Base-by-base conservation (phyloP, 2,113 vertebrate species). In the Oncorhynchus keta region DNA sequence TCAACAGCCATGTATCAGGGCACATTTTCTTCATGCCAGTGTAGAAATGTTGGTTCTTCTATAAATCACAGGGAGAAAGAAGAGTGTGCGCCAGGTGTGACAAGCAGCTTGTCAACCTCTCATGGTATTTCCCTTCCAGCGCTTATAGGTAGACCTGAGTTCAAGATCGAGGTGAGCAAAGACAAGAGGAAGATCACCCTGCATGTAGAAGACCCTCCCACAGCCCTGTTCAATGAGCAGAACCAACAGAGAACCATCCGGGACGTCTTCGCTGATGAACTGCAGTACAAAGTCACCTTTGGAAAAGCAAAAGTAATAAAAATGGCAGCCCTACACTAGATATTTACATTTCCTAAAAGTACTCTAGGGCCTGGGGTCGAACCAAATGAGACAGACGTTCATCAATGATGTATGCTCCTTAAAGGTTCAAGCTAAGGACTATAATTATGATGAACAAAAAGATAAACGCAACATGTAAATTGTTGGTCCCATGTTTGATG, bases 251-350 rank as follows among this genome's bases (percentile, higher is more conserved):
- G 89, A 78, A 96, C 65, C 65, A 85, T 98, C 78, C 91, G 91
- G 64, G 95, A 97, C 3, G 84, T 99, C 79, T 98, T 97, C 80
- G 81, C 87, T 67, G 65, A 91, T 3, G 68, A 95, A 28, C 86
- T 99, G 28, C 77, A 79, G 68, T 98, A 98, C 20, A 94, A 39
- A 22, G 90, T 98, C 57, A 91, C 79, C 51, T 99, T 97, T 51
- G 89, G 93, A 85, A 97, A 84, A 87, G 94, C 95, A 1, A 81
- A n/a, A n/a, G 26, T 24, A n/a, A 16, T 8, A 24, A 24, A 67
- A 68, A 71, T 57, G 14, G 5, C 8, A 30, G 49, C 18, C 22
- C 13, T 62, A 22, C 6, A 22, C 18, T n/a, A n/a, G 6, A 62
- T 62, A 62, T 22, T 62, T 62, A 20, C n/a, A 62, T 0, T 22